Conservation (phyloP, 2,113 vertebrate species). For the Apodemus sylvaticus region DNA sequence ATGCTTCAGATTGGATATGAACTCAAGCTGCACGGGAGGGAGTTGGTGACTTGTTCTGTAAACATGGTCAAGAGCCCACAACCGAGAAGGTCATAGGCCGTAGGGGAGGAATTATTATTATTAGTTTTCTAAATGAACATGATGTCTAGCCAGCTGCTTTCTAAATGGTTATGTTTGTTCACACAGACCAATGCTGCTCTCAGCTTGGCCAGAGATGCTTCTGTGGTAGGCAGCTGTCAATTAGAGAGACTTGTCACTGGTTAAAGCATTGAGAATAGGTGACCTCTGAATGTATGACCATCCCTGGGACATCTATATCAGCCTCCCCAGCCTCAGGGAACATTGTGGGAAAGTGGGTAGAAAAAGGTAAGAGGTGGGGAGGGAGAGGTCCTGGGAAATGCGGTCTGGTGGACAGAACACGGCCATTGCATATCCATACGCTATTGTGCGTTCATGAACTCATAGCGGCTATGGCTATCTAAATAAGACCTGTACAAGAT, state of each 20-base stretch:
- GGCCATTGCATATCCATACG: accelerated
- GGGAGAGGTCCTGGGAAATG: neutral
- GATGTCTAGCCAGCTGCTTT: neutral
- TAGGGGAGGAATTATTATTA: neutral
- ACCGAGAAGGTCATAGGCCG: too few relatives aligned
- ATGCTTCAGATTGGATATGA: neutral
- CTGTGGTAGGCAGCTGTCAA: neutral
- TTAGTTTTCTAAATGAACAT: neutral
- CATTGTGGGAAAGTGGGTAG: neutral
- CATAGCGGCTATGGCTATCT: neutral
- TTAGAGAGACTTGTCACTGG: neutral
- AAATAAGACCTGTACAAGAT: too few relatives aligned
- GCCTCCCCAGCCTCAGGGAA: neutral
- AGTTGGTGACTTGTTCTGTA: neutral
- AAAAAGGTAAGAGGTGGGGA: neutral
- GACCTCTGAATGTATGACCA: neutral
- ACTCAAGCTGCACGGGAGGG: neutral
- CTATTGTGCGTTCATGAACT: neutral
- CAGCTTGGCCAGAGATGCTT: neutral
- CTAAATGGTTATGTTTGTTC: neutral
- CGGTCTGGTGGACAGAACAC: neutral
- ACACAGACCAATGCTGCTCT: too few relatives aligned
- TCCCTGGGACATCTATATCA: neutral
- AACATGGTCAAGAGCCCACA: neutral
- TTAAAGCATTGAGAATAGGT: neutral